Conservation (phyloP, 2,888 invertebrate species). For the Lasioglossum oenotherae region DNA sequence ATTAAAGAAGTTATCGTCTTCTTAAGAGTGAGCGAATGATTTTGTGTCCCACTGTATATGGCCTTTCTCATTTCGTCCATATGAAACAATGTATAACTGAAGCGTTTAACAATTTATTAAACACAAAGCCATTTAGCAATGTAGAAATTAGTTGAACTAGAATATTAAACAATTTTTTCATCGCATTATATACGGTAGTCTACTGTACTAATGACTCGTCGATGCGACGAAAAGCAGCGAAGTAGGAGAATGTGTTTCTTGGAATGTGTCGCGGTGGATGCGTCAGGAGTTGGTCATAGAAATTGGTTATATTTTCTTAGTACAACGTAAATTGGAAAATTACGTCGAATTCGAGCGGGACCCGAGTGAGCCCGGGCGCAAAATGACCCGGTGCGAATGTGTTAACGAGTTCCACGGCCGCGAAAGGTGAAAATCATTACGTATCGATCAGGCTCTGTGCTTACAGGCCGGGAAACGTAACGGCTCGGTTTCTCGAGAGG, state of each 20-base stretch:
- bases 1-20: too few relatives aligned
- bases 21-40: too few relatives aligned
- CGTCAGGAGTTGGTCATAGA: neutral
- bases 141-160: neutral
- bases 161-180: too few relatives aligned
- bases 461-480: constrained; percentile 1
- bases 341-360: neutral
- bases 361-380: neutral
- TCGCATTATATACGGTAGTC: too few relatives aligned
- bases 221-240: neutral
- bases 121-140: too few relatives aligned
- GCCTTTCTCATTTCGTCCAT: too few relatives aligned
- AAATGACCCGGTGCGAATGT: neutral
- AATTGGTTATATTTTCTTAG: neutral
- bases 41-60: too few relatives aligned
- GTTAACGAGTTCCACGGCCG: neutral
- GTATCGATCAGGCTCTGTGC: constrained; percentile 43
- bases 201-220: too few relatives aligned
- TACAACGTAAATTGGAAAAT: neutral
- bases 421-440: constrained; percentile 53
- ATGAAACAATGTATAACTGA: too few relatives aligned
- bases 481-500: constrained; percentile 36
- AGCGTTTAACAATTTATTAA: too few relatives aligned
- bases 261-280: neutral
- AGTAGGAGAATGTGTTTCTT: neutral